Evolutionary conservation across 2,113 vertebrate genomes (phyloP), one percentile per base, ranked within the genome.

Genomic region (Anarhynchus alexandrinus): DNA sequence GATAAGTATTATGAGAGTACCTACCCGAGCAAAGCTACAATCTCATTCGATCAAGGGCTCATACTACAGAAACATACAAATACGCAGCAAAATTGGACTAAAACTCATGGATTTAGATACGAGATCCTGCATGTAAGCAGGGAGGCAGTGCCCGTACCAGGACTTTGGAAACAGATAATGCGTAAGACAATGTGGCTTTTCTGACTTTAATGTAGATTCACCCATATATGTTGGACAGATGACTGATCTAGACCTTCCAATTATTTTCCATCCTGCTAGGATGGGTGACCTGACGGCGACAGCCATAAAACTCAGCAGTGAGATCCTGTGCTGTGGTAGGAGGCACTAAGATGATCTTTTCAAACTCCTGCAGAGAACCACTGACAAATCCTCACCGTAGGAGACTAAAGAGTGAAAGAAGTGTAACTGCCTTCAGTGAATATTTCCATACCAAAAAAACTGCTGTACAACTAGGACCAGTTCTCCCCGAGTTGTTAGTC

Each of bases 1-100:
- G 23, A 21, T 25, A 32, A 1, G 0, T 18, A 65, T 58, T 65
- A 52, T 0, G 2, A n/a, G 29, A 67, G 11, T 30, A 58, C 5
- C 10, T 62, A 72, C 4, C 14, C 40, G 82, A 90, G 65, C 11
- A 83, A 83, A 94, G 29, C 23, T 65, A 72, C 70, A 61, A 7
- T 10, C 15, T 82, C 23, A 40, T 70, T 82, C 12, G 1, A 10
- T 55, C 29, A 64, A 58, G 23, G 23, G 78, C 20, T 78, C 10
- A 27, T 49, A 49, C 15, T 29, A 51, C 20, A 47, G 13, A 67
- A 77, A 57, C 40, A 78, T 25, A 81, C 1, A 83, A 73, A 80
- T 26, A 30, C 0, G 0, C 14, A 73, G 34, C 18, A 89, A 82
- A 91, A 69, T 15, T 52, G 43, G 15, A 82, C 14, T 20, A 64